Base-by-base conservation (phyloP, 2,797 vertebrate genomes). In the Lindbergichthys nudifrons region DNA sequence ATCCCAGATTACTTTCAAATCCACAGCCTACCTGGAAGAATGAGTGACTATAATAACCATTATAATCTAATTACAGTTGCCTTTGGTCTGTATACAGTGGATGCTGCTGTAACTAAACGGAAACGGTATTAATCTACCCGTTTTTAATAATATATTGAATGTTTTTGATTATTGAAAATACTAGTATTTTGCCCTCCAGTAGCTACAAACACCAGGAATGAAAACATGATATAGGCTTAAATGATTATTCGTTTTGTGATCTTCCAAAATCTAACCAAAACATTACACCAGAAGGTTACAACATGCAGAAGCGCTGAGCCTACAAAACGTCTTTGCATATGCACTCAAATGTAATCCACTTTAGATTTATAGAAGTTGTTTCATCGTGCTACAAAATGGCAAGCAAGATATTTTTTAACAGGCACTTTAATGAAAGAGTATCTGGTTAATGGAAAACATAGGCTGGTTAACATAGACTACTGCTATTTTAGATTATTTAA, bases 1-100 rank as follows among this genome's bases (percentile, higher is more conserved):
- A 93, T 93, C 92, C 92, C 92, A 93, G 92, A 91, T 93, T 93
- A 93, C 65, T 74, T 53, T 83, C 77, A 89, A 92, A 93, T 93
- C 92, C 91, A 90, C 46, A 75, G 80, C 83, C 75, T 91, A 81
- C 87, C 80, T 84, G 80, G 90, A 92, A 89, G 83, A 89, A 85
- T 82, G 78, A 81, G 19, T 72, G 70, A 65, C 77, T 88, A 69
- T 77, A 81, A 82, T 73, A 68, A 73, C 63, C 54, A 62, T 83
- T 81, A 75, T 93, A 88, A 93, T 92, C 91, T 91, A 88, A 92
- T 92, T 90, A 90, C 54, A 75, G 50, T 36, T 67, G 62, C n/a
- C 53, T 65, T 36, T 36, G 32, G 32, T 36, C 8, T 36, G 32
- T 36, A 36, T 36, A 36, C 59, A 66, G 51, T 74, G 46, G 46